Conservation (phyloP, 2,113 vertebrate genomes). For the Cochlearius cochlearius region DNA sequence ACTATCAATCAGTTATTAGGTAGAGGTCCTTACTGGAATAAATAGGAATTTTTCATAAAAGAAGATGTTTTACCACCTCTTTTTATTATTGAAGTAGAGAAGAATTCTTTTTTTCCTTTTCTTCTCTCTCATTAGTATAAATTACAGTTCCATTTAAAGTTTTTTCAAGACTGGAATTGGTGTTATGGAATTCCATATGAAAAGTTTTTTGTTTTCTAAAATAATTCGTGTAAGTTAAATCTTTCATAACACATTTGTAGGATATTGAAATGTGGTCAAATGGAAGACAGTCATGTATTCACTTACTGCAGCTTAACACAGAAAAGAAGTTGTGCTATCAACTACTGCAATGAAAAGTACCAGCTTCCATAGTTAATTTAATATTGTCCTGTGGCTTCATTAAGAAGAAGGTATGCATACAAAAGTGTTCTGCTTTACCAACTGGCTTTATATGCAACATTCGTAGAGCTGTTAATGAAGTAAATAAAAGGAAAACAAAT, state of each 20-base stretch:
- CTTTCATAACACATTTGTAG: background rate
- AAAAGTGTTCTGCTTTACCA: background rate
- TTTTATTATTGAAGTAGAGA: background rate
- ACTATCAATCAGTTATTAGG: background rate
- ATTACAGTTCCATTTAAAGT: background rate
- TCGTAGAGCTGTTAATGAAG: conserved; percentile 26
- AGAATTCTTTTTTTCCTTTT: background rate
- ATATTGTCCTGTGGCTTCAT: conserved; percentile 19
- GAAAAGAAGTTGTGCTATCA: background rate
- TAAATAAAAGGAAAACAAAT: conserved; percentile 22
- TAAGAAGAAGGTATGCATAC: background rate
- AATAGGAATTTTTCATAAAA: background rate
- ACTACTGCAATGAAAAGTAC: background rate
- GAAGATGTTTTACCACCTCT: background rate
- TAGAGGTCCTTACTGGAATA: background rate
- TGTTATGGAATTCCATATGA: background rate
- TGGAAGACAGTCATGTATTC: background rate
- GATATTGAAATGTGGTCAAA: background rate
- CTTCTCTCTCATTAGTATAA: background rate
- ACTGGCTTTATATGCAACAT: background rate
- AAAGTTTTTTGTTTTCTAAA: background rate
- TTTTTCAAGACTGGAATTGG: background rate
- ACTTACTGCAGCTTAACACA: background rate
- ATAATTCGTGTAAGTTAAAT: background rate
- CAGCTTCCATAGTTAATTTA: background rate